Evolutionary conservation across 2,888 invertebrate genomes (phyloP), one percentile per base, ranked within the genome.

Genomic region (Imbricaverruca yamaguchii): DNA sequence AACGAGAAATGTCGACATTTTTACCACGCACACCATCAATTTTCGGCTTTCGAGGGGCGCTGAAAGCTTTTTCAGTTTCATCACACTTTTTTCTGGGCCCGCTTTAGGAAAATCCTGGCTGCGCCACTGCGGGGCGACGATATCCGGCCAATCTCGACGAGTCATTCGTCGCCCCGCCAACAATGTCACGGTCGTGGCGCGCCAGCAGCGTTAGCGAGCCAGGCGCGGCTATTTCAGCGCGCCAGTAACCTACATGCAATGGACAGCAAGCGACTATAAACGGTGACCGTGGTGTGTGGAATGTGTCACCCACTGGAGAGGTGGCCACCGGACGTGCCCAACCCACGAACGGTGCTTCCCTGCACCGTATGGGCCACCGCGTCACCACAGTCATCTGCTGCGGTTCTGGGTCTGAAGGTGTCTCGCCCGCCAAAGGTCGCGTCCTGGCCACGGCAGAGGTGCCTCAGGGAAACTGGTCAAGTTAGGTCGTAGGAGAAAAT

Each of bases 201-300:
- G 15, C 61, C 18, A 15, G 12, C 61, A 18, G 18, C 61, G 61
- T 18, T 61, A 61, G 18, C 18, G 61, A 61, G 18, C 18, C 61
- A 18, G 18, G 18, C 18, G 4, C 61, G 61, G 61, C 18, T 61
- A 61, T 61, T 61, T 61, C 61, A 3, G 61, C 61, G 61, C 67
- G 67, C 25, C 25, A 4, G 25, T 67, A 25, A 67, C 67, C 67
- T 25, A 25, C 10, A 67, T 67, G 67, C 13, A 10, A 25, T 67
- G 67, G 67, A 67, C 67, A 67, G 67, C 67, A 67, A 67, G 67
- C 67, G 67, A 67, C 67, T 67, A 67, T 25, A 67, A 67, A 12
- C 67, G 67, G 67, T 25, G 67, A 65, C 65, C n/a, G 25, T 67
- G 18, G 21, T 4, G 25, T 3, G 65, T 8, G 65, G 65, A 8